These are phyloP conservation scores for Toxotes jaculatrix DNA, from an alignment of 2,113 vertebrate genomes.

Conservation along the genomic window DNA sequence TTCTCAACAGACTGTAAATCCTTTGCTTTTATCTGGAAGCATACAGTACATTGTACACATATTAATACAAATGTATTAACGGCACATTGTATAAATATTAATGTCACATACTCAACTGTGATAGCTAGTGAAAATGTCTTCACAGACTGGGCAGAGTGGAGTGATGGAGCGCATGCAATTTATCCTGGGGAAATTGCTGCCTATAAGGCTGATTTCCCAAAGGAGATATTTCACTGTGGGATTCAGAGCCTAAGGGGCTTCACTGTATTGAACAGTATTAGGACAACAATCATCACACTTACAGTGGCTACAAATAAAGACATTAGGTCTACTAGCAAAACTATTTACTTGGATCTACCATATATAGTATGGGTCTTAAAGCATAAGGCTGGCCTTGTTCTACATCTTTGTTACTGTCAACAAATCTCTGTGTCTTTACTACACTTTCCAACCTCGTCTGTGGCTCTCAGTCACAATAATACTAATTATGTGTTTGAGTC, in stretches of 20 bases:
- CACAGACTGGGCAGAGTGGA: not conserved
- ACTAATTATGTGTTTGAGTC: too few species aligned
- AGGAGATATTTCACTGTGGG: constrained; percentile 35
- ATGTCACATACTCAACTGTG: constrained; percentile 12
- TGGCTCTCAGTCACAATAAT: not conserved
- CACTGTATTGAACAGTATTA: not conserved
- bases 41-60: constrained; percentile 14
- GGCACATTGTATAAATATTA: constrained; percentile 36
- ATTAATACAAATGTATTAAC: constrained; percentile 17
- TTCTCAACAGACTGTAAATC: not conserved
- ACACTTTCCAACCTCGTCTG: not conserved
- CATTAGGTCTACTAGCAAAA: not conserved
- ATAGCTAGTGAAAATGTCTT: constrained; percentile 26
- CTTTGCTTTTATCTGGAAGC: not conserved
- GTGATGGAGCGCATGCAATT: constrained; percentile 46
- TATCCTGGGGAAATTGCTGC: constrained; percentile 40
- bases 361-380: not conserved
- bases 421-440: not conserved
- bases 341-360: not conserved
- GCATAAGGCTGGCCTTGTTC: not conserved
- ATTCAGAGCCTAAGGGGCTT: constrained; percentile 11
- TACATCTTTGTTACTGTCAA: not conserved
- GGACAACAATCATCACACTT: constrained; percentile 4
- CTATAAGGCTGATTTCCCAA: constrained; percentile 63
- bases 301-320: not conserved